Evolutionary conservation across 2,113 vertebrate species (phyloP).

Genomic region (Oreochromis aureus): DNA sequence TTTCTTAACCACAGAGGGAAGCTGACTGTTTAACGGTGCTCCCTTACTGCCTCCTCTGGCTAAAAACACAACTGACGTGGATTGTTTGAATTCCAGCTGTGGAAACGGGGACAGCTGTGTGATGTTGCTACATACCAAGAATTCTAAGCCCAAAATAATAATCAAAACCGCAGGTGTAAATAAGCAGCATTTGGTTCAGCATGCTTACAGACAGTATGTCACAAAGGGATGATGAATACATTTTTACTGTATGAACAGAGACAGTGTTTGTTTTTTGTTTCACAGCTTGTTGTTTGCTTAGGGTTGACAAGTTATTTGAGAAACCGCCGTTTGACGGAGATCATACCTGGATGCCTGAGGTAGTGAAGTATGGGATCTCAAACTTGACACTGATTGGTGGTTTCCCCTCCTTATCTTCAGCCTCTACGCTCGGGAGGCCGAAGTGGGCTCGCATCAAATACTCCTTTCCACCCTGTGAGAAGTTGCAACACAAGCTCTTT

Average conservation of each 20-base stretch:
- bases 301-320: neutral
- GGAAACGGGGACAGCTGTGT: neutral
- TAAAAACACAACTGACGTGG: neutral
- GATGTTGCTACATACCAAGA: neutral
- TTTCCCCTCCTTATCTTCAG: conserved; percentile 96
- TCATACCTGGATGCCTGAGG: conserved; percentile 94
- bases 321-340: neutral
- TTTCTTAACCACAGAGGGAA: neutral
- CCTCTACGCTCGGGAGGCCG: conserved; percentile 93
- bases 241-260: neutral
- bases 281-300: neutral
- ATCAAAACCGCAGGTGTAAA: neutral
- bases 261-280: neutral
- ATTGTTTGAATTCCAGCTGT: conserved; percentile 41
- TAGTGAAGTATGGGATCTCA: conserved; percentile 98
- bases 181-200: neutral
- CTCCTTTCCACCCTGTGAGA: conserved; percentile 89
- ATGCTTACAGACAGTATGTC: neutral
- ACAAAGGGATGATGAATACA: neutral
- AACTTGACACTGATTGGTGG: conserved; percentile 97
- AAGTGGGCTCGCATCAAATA: conserved; percentile 97
- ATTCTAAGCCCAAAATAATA: neutral
- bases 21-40: neutral
- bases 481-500: neutral
- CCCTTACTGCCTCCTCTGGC: conserved; percentile 47